Evolutionary conservation across 1,140 invertebrate species (phyloP).

Genomic region (Ganaspis sp.): DNA sequence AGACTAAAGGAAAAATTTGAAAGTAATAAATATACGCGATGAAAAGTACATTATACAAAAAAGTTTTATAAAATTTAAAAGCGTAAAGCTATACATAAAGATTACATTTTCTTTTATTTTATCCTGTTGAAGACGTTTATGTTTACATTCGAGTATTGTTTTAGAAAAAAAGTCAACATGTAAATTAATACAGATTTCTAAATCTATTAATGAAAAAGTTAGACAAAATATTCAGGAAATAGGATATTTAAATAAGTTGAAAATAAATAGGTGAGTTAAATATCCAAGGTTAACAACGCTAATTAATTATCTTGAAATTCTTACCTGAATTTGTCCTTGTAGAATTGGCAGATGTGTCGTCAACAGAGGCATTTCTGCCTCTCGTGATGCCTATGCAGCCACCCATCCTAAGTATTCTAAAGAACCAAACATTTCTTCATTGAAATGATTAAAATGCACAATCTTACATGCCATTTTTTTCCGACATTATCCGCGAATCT

Average conservation of each 20-base stretch:
- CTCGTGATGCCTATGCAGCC: slow-evolving; percentile 89
- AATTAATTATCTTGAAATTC: slow-evolving; percentile 47
- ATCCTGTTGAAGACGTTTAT: background rate
- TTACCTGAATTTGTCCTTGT: slow-evolving; percentile 86
- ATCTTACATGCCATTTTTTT: slow-evolving; percentile 73
- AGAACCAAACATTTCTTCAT: slow-evolving; percentile 74
- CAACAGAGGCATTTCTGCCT: slow-evolving; percentile 85
- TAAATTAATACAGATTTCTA: background rate
- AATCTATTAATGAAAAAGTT: background rate
- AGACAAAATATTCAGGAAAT: background rate
- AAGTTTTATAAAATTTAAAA: background rate
- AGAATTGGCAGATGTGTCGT: slow-evolving; percentile 85
- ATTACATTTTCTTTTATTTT: background rate
- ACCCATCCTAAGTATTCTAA: slow-evolving; percentile 81
- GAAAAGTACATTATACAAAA: background rate
- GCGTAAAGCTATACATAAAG: background rate
- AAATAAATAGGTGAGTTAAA: slow-evolving; percentile 28
- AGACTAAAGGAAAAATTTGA: background rate
- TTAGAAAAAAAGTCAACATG: background rate
- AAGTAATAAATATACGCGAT: background rate
- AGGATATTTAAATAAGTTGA: background rate
- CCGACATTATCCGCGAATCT: slow-evolving; percentile 42
- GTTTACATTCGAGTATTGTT: background rate
- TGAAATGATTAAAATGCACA: slow-evolving; percentile 64
- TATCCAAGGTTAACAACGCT: slow-evolving; percentile 46